Evolutionary conservation across 1,140 invertebrate species (phyloP), one percentile per base, ranked within the genome.

Genomic region (Diachasma alloeum): DNA sequence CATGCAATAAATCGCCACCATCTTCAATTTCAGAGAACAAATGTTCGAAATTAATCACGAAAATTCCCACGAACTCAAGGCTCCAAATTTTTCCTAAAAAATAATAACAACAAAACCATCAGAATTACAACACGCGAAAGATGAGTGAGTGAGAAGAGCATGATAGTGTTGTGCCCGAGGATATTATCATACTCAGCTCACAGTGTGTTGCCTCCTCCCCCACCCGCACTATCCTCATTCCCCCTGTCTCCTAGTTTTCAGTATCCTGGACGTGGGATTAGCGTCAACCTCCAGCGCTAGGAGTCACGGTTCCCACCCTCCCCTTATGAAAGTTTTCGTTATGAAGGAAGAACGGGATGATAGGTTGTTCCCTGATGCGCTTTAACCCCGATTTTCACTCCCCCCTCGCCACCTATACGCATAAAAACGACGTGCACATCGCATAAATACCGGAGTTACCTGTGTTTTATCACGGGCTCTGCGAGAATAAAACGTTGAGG

Each of bases 401-500:
- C 6, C 6, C 31, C 2, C 31, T 6, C 31, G 31, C 24, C 59
- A 4, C 19, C 59, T 13, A 26, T 31, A 63, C 59, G 59, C 44
- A 56, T 31, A 56, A 83, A 83, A 83, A 84, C 79, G 79, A 80
- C 81, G 19, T 63, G 81, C 76, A 79, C 74, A 79, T 81, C 83
- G 78, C 85, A 88, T 88, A 88, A 89, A 89, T 89, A 88, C 84
- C 81, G 87, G 87, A 82, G 85, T 89, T 88, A 88, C 86, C 86
- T 85, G 82, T 88, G 86, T 89, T 89, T 88, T 89, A 88, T 87
- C 85, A 84, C 82, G 81, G 44, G 24, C 24, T 63, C 46, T 68
- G 44, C 9, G 9, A 69, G 10, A 37, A 44, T 44, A 69, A 37
- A 44, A 42, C 15, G 15, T 17, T 37, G 67, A 69, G 31, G n/a